Base-by-base conservation (phyloP, 1,140 invertebrate genomes). In the Zaprionus lachaisei region DNA sequence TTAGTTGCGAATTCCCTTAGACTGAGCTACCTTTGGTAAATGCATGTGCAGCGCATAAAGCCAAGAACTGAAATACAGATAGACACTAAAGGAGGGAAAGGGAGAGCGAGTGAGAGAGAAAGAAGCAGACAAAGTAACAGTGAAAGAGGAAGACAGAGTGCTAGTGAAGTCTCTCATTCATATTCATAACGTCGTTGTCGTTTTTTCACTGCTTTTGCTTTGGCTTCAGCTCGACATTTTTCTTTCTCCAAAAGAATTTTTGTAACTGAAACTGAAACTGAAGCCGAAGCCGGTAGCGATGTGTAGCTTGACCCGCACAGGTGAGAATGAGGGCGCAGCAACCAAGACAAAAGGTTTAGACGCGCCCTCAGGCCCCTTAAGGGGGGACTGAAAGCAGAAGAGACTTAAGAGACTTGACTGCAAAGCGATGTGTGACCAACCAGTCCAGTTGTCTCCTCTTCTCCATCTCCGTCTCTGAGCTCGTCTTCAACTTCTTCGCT, bases 181-280 rank as follows among this genome's bases (percentile, higher is more conserved):
- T 87, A 87, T 87, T 87, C 84, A 87, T 87, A 87, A 90, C 81
- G 72, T 81, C 72, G 65, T 81, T 71, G 65, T 79, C 83, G 84
- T 87, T 87, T 87, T 89, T 80, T 71, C 69, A 65, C 74, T 75
- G 72, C 47, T 55, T 54, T 70, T 38, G 47, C 15, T 80, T 77
- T 87, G 56, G 31, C 56, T 38, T 6, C 71, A 22, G 55, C 62
- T 37, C 51, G 54, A 5, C 65, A 31, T 66, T 66, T 69, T 57
- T 63, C 73, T 80, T 64, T 71, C 41, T 65, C 69, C 66, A 67
- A 72, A 62, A 64, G 28, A 57, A 58, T 64, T 71, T 72, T 60
- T 77, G 67, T 68, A 70, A 75, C 24, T 71, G 72, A 71, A 75
- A 75, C 54, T 75, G 72, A 69, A 74, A 74, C n/a, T 57, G 65